Evolutionary conservation across 2,113 vertebrate species (phyloP).

Genomic region (Ploceus nigricollis): DNA sequence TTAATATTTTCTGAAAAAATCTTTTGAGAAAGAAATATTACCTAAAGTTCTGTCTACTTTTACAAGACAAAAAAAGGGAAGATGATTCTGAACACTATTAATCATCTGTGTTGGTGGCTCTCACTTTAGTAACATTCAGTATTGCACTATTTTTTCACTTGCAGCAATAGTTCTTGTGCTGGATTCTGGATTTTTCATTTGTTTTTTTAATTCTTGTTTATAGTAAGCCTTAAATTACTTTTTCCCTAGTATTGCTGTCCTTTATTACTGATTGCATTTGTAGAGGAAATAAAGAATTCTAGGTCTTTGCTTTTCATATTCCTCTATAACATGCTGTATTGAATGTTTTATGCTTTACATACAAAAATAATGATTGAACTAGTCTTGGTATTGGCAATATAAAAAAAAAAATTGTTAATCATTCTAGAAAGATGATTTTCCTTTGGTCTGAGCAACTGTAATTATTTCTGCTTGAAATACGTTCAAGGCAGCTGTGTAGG

Average conservation of each 20-base stretch:
- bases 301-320: not conserved
- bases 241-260: not conserved
- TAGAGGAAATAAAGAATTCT: not conserved
- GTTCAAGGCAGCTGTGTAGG: not conserved
- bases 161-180: not conserved
- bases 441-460: not conserved
- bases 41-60: not conserved
- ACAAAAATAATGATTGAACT: not conserved
- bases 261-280: not conserved
- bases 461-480: slow-evolving; percentile 4
- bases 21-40: not conserved
- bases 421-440: not conserved
- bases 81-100: not conserved
- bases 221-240: not conserved
- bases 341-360: not conserved
- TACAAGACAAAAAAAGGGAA: not conserved
- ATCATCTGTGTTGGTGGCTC: not conserved
- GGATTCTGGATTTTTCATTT: not conserved
- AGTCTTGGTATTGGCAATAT: not conserved
- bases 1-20: not conserved
- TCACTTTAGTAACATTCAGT: not conserved
- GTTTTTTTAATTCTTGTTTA: not conserved
- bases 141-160: not conserved
- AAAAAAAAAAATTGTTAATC: not conserved
- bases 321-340: not conserved